A percentile compares a stretch with the other conserved stretches of the same genome.
Evolutionary conservation across 1,140 invertebrate genomes (phyloP).

Genomic region (Araneus ventricosus): DNA sequence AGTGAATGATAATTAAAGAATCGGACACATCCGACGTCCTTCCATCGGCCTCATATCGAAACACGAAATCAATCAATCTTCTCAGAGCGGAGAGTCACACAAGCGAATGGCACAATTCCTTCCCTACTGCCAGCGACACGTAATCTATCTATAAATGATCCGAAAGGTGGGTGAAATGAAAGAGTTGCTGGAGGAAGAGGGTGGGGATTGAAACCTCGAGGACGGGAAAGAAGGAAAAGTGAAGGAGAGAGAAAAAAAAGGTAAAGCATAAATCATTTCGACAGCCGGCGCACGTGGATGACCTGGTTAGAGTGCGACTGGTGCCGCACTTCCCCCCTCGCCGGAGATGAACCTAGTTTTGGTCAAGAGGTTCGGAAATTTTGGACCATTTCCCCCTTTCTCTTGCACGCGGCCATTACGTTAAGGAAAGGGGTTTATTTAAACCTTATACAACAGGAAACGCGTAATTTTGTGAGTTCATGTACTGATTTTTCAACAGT

Average conservation of each 20-base stretch:
- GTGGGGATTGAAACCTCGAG: too few species aligned
- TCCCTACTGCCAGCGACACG: background rate
- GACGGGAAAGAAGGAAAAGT: background rate
- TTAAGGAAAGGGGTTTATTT: too few species aligned
- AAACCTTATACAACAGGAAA: too few species aligned
- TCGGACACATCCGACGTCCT: too few species aligned
- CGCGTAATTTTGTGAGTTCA: too few species aligned
- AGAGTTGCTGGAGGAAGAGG: background rate
- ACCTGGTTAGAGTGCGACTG: constrained; percentile 54
- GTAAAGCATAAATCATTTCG: constrained; percentile 59
- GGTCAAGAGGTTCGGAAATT: constrained; percentile 32
- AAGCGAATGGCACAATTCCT: background rate
- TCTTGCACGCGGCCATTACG: too few species aligned
- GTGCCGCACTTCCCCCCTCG: background rate
- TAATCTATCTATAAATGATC: background rate
- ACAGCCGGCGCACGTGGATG: constrained; percentile 71
- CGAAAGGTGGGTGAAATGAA: background rate
- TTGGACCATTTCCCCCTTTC: background rate
- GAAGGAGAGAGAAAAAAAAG: constrained; percentile 17
- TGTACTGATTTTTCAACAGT: too few species aligned
- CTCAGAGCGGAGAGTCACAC: too few species aligned
- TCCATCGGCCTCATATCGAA: too few species aligned
- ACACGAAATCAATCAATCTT: too few species aligned
- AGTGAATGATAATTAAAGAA: too few species aligned
- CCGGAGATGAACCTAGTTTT: constrained; percentile 31